Conservation (phyloP, 2,113 vertebrate species). For the Ranitomeya imitator region DNA sequence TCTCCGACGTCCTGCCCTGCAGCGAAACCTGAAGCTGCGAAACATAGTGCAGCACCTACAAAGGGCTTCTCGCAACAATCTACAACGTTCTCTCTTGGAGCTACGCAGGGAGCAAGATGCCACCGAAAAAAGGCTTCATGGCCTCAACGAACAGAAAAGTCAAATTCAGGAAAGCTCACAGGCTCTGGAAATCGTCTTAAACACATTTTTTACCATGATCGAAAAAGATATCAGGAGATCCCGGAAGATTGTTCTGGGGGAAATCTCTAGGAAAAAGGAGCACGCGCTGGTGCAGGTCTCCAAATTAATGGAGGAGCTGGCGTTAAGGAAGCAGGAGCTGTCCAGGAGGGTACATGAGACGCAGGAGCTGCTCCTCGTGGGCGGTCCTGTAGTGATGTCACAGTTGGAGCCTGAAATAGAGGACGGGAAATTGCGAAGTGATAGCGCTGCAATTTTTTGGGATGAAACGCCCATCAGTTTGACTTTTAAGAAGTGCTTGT, state of each 20-base stretch:
- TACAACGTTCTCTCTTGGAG: neutral
- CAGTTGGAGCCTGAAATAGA: neutral
- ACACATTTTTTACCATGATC: neutral
- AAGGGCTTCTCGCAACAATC: neutral
- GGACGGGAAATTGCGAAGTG: neutral
- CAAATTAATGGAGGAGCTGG: neutral
- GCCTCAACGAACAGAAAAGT: neutral
- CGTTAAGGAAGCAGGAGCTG: neutral
- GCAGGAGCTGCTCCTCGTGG: neutral
- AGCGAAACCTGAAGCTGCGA: neutral
- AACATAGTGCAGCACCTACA: neutral
- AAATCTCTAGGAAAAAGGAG: conserved; percentile 2
- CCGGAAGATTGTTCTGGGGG: neutral
- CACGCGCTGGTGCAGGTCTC: neutral
- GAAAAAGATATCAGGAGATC: neutral
- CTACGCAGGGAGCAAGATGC: neutral
- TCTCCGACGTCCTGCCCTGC: neutral
- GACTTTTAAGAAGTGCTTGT: neutral
- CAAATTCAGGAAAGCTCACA: conserved; percentile 11
- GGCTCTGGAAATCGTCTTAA: neutral
- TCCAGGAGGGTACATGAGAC: neutral
- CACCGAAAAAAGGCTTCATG: neutral
- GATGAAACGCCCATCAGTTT: neutral
- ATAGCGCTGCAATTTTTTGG: neutral
- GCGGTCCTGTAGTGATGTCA: neutral